Conservation (phyloP, 2,888 invertebrate genomes). For the Acanthoscelides obtectus region DNA sequence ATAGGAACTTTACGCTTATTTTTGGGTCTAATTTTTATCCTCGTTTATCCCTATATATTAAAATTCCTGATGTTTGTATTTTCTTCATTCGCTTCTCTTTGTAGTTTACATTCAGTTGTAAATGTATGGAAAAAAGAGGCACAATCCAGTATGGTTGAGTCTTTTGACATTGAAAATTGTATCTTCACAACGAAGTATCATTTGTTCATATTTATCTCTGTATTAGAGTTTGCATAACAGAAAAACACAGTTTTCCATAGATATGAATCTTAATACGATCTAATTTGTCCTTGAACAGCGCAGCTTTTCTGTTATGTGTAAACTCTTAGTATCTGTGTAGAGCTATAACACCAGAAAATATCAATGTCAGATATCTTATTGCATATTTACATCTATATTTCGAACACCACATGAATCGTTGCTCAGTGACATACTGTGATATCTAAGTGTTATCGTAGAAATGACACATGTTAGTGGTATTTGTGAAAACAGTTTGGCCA, state of each 20-base stretch:
- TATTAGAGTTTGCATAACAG: neutral
- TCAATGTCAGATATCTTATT: conserved; percentile 32
- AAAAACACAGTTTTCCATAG: neutral
- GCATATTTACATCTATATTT: conserved; percentile 30
- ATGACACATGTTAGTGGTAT: conserved; percentile 23
- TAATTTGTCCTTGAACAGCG: neutral
- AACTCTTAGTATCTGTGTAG: conserved; percentile 17
- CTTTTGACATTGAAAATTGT: conserved; percentile 21
- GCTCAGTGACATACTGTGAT: neutral
- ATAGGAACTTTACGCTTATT: too few species aligned
- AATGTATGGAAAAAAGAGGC: conserved; percentile 15
- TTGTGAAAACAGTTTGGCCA: conserved; percentile 11
- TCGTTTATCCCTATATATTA: too few species aligned
- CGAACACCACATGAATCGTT: neutral
- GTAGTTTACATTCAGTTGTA: neutral
- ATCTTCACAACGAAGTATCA: conserved; percentile 26
- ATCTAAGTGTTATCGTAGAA: conserved; percentile 4
- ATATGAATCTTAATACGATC: neutral
- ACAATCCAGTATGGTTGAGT: conserved; percentile 23
- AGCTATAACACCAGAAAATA: conserved; percentile 24
- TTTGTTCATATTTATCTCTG: conserved; percentile 8
- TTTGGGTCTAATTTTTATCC: too few species aligned
- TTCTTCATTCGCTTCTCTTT: neutral
- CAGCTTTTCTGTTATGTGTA: neutral
- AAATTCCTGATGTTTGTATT: neutral